Conservation (phyloP, 2,888 invertebrate species). For the Heliconius sara region DNA sequence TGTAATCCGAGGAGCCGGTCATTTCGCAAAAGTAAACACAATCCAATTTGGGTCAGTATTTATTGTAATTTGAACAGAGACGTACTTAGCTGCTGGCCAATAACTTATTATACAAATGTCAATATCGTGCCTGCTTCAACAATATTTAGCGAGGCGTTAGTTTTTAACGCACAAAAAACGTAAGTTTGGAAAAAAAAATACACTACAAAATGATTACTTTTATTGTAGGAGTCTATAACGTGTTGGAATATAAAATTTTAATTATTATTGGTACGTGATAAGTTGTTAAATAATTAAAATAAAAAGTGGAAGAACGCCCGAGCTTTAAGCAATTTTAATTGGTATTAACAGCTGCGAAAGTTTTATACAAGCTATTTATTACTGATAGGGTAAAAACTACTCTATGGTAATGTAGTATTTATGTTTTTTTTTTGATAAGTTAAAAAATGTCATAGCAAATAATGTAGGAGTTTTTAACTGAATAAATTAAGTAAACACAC, state of each 20-base stretch:
- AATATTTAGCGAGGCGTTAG: constrained; percentile 1
- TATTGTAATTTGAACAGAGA: constrained; percentile 30
- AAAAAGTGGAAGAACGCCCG: constrained; percentile 25
- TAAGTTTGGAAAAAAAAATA: not conserved
- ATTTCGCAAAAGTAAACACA: constrained; percentile 41
- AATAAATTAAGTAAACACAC: constrained; percentile 9
- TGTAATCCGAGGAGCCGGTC: constrained; percentile 38
- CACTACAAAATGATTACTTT: constrained; percentile 11
- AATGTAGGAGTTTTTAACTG: constrained; percentile 4
- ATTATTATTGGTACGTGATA: constrained; percentile 34
- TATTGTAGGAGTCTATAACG: constrained; percentile 8
- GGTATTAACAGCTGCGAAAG: constrained; percentile 33
- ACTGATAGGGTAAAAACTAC: constrained; percentile 24
- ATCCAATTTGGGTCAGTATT: constrained; percentile 39
- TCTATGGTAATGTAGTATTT: constrained; percentile 3
- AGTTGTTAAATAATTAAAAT: constrained; percentile 39
- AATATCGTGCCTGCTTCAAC: constrained; percentile 5
- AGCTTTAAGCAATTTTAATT: constrained; percentile 34
- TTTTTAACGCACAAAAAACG: not conserved
- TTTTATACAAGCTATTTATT: constrained; percentile 29
- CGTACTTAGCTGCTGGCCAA: constrained; percentile 31
- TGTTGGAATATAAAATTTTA: constrained; percentile 31
- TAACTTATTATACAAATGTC: constrained; percentile 36
- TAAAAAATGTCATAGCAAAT: constrained; percentile 13
- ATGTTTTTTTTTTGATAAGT: not conserved